These are phyloP conservation scores for Oreochromis niloticus DNA, from an alignment of 2,113 vertebrate species.

Conservation along the genomic window DNA sequence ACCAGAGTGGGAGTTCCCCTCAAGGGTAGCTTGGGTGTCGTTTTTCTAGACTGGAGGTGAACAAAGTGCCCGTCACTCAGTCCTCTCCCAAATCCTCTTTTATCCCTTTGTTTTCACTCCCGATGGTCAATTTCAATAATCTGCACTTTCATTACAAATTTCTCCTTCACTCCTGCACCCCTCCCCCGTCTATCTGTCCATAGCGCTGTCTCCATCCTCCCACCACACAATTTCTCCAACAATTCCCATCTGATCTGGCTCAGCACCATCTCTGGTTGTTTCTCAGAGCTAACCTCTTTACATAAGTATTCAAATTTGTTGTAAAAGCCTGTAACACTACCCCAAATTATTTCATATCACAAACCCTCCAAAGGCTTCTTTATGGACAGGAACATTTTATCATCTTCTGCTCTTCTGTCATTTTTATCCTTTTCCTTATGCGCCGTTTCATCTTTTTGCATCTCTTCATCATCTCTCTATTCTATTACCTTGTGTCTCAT, in stretches of 20 bases:
- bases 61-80: conserved; percentile 57
- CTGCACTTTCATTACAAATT: neutral
- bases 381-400: neutral
- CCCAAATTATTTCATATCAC: neutral
- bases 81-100: conserved; percentile 31
- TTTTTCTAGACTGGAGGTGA: conserved; percentile 31
- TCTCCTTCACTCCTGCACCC: neutral
- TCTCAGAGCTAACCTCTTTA: neutral
- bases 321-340: neutral
- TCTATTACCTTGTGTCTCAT: neutral
- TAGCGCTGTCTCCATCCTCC: neutral
- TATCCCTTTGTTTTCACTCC: neutral
- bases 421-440: neutral
- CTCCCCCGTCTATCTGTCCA: neutral
- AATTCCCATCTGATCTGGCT: neutral
- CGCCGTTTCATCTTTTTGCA: neutral
- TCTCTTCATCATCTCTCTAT: neutral
- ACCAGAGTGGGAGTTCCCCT: conserved; percentile 56
- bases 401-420: neutral
- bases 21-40: conserved; percentile 39
- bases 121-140: neutral
- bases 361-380: neutral
- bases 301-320: neutral
- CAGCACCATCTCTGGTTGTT: neutral
- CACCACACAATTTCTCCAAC: neutral